Conservation (phyloP, 1,140 invertebrate species). For the Ruditapes philippinarum region DNA sequence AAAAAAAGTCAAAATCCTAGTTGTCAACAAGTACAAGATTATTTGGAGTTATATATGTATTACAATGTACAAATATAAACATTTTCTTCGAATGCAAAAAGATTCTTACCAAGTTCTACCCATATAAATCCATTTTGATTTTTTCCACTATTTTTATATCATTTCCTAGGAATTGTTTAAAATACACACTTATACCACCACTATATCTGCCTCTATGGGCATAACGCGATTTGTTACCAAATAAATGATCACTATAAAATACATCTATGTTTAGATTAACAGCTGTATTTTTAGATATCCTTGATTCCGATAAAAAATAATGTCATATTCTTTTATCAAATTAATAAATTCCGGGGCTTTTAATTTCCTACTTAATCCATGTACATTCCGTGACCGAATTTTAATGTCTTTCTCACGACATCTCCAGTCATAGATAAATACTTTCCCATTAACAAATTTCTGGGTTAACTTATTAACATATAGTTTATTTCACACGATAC, state of each 20-base stretch:
- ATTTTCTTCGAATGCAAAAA: conserved; percentile 26
- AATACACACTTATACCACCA: background rate
- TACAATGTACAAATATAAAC: conserved; percentile 28
- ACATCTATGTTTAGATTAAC: background rate
- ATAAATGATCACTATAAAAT: background rate
- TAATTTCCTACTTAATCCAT: conserved; percentile 13
- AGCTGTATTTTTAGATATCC: background rate
- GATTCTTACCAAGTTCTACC: background rate
- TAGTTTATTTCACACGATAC: conserved; percentile 1
- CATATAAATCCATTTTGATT: conserved; percentile 7
- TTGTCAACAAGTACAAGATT: background rate
- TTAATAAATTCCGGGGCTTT: background rate
- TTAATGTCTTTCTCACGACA: conserved; percentile 16
- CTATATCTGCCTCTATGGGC: background rate
- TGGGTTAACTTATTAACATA: background rate
- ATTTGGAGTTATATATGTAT: conserved; percentile 6
- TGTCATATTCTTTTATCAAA: background rate
- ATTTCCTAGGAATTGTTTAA: background rate
- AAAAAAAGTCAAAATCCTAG: conserved; percentile 16
- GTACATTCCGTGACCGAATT: background rate
- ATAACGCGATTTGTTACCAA: conserved; percentile 1
- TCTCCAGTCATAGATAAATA: background rate
- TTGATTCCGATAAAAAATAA: conserved; percentile 20
- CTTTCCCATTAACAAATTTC: background rate
- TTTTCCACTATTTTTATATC: background rate